Evolutionary conservation across 2,888 invertebrate genomes (phyloP), one percentile per base, ranked within the genome.

Genomic region (Perizoma flavofasciatum): DNA sequence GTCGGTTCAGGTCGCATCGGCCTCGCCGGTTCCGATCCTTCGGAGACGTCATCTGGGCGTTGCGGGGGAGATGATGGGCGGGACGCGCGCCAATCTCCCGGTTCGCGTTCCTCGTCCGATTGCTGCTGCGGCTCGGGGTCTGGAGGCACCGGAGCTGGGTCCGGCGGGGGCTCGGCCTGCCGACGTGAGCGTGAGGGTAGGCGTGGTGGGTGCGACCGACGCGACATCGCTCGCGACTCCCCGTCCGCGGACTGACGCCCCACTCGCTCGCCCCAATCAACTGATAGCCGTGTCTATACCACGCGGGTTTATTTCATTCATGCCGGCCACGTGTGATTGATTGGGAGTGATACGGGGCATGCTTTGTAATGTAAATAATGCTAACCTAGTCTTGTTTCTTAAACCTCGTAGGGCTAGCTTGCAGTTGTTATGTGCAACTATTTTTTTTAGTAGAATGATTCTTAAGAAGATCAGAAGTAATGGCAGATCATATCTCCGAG

Each of bases 1-100:
- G 92, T 79, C 71, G 94, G 93, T 85, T 94, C 88, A 70, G 92
- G 82, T 85, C 83, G 91, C 88, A 73, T 93, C 83, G 92, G 95
- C 89, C 93, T 93, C 86, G 85, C 93, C 0, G 82, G 81, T 66
- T 92, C 91, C 1, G 91, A 92, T 6, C 88, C 89, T 70, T 91
- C 90, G 69, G 92, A 89, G 71, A 85, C 75, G 72, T 93, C 92
- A 71, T 92, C 89, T 45, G 85, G 82, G 66, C 90, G 82, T 58
- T 87, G 88, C 49, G 89, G 88, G 0, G 90, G 90, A 0, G 90
- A 86, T 0, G 88, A 71, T 0, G 90, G 89, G 0, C 89, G 82
- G 9, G 91, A 91, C 0, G 90, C 78, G 1, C 88, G 81, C 91
- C 92, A 92, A 74, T 94, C 93, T 43, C 93, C 93, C 46, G 93